A percentile compares a stretch with the other conserved stretches of the same genome.
phyloP scores from a whole-genome alignment of 2,888 invertebrate species.

The Stomorhina lunata region DNA sequence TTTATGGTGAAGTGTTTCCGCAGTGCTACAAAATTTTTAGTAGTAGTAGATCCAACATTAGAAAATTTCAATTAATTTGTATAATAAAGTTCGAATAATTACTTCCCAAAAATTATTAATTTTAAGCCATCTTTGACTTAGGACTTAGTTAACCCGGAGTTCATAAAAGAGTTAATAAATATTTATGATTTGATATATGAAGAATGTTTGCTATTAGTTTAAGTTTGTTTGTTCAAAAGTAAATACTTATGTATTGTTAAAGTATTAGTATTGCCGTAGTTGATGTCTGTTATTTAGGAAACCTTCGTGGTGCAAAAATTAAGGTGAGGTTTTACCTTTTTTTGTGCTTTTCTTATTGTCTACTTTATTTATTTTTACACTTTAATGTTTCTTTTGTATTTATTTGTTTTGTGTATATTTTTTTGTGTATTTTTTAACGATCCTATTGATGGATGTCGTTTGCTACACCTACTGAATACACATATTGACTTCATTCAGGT shows the following conservation, averaged over 20 bases:
- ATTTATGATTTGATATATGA: too few relatives aligned
- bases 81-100: too few relatives aligned
- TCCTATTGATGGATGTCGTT: slow-evolving; percentile 57
- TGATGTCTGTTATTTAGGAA: slow-evolving; percentile 23
- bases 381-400: slow-evolving; percentile 24
- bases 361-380: slow-evolving; percentile 21
- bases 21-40: too few relatives aligned
- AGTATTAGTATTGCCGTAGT: neutral
- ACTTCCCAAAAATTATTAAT: too few relatives aligned
- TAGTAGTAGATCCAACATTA: too few relatives aligned
- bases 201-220: neutral
- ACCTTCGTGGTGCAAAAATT: slow-evolving; percentile 45
- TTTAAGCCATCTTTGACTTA: too few relatives aligned
- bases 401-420: neutral
- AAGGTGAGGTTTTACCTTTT: slow-evolving; percentile 52
- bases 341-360: slow-evolving; percentile 7
- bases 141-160: too few relatives aligned
- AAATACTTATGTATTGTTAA: neutral
- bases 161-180: too few relatives aligned
- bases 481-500: neutral
- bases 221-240: neutral
- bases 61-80: too few relatives aligned
- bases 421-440: slow-evolving; percentile 37
- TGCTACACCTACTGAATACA: slow-evolving; percentile 48
- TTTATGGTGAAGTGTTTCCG: too few relatives aligned